phyloP scores from a whole-genome alignment of 64 coral and sea anemone species.

The Montipora cactus region DNA sequence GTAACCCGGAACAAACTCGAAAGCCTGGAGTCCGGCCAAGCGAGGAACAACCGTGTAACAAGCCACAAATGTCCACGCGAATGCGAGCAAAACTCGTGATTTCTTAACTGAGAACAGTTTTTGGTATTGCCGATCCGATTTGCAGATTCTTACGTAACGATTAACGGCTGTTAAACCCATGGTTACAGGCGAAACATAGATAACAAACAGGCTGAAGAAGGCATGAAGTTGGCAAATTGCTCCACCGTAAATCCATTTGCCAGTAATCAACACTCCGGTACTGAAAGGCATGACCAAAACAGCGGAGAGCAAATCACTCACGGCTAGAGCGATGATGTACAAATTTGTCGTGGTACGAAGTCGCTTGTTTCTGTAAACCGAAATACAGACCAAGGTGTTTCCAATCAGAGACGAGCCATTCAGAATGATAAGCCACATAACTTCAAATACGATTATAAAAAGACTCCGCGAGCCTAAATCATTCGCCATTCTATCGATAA shows the following conservation, averaged over 20 bases:
- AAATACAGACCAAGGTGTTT: conserved; percentile 18
- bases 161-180: conserved; percentile 31
- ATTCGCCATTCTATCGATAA: not conserved
- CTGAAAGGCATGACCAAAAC: conserved; percentile 13
- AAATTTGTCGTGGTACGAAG: conserved; percentile 6
- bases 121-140: not conserved
- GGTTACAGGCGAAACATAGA: not conserved
- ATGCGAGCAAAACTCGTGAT: not conserved
- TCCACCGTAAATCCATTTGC: conserved; percentile 20
- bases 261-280: not conserved
- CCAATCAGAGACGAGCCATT: conserved; percentile 4
- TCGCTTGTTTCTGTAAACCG: conserved; percentile 20
- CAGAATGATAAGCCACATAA: not conserved
- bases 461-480: not conserved
- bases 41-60: not conserved
- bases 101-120: not conserved
- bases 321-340: conserved; percentile 18
- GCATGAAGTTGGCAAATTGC: not conserved
- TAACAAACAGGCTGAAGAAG: conserved; percentile 10
- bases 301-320: conserved; percentile 14
- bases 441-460: not conserved
- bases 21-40: not conserved
- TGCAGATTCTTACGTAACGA: conserved; percentile 7
- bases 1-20: not conserved
- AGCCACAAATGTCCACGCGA: not conserved